These are phyloP conservation scores for Anoplius nigerrimus DNA, from an alignment of 2,888 invertebrate genomes.

Conservation along the genomic window DNA sequence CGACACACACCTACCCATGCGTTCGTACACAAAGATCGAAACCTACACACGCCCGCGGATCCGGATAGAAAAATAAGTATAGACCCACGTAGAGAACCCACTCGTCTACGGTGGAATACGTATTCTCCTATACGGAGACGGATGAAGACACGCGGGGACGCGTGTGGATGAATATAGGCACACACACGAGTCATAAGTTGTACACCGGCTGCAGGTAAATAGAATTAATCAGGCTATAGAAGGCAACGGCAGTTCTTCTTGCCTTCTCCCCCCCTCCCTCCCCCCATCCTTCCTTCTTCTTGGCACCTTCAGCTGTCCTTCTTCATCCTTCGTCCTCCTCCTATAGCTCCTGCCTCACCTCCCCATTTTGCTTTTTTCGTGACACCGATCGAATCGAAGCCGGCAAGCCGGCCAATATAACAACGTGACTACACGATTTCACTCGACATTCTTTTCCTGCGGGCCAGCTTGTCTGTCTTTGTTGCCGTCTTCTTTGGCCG, in stretches of 20 bases:
- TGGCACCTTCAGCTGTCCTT: background rate
- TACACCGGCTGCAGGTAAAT: slow-evolving; percentile 64
- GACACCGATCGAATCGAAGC: slow-evolving; percentile 35
- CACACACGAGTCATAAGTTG: slow-evolving; percentile 13
- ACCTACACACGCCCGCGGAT: too few relatives aligned
- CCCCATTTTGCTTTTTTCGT: slow-evolving; percentile 11
- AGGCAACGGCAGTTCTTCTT: slow-evolving; percentile 26
- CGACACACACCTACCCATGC: too few relatives aligned
- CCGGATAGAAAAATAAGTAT: too few relatives aligned
- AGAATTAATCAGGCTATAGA: slow-evolving; percentile 65
- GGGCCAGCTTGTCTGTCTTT: slow-evolving; percentile 15
- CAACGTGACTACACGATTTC: slow-evolving; percentile 66
- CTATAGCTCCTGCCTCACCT: background rate
- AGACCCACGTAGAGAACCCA: slow-evolving; percentile 4
- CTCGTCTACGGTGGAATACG: too few relatives aligned
- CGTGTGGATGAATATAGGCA: background rate
- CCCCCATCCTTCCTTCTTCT: background rate
- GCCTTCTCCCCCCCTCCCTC: background rate
- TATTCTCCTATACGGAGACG: too few relatives aligned
- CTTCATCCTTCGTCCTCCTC: background rate
- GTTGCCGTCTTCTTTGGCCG: slow-evolving; percentile 9
- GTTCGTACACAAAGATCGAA: too few relatives aligned
- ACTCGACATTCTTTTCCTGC: slow-evolving; percentile 31
- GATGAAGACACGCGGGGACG: background rate
- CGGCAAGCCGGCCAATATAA: slow-evolving; percentile 62